phyloP scores from a whole-genome alignment of 2,113 vertebrate species.

The Baryphthengus martii region DNA sequence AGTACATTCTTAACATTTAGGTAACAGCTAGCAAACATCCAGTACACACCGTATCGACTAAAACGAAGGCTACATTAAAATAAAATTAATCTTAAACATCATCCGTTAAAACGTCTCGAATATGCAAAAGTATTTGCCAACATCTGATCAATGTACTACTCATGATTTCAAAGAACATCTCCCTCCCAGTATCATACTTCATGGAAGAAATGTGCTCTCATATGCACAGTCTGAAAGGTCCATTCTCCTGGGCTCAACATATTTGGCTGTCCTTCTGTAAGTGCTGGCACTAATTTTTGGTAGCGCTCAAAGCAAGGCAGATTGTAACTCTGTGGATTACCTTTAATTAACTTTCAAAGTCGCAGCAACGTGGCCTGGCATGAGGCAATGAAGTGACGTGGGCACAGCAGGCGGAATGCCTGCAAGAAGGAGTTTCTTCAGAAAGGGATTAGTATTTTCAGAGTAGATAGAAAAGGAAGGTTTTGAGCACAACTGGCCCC shows the following conservation, averaged over 20 bases:
- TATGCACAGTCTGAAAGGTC: background rate
- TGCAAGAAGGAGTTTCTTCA: background rate
- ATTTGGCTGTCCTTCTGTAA: background rate
- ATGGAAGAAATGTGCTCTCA: accelerated
- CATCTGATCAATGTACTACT: background rate
- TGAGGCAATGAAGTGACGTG: background rate
- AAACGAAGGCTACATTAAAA: background rate
- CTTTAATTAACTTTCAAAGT: background rate
- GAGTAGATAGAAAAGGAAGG: background rate
- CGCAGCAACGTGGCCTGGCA: background rate
- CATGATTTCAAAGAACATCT: background rate
- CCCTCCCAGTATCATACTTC: background rate
- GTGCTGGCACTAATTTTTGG: background rate
- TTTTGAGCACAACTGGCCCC: background rate
- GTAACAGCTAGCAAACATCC: background rate
- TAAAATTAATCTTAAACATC: background rate
- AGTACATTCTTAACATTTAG: background rate
- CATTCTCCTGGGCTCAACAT: background rate
- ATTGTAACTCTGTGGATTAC: background rate
- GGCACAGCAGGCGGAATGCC: background rate
- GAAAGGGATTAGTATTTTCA: background rate
- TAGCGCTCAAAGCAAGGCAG: background rate
- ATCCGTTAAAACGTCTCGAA: background rate
- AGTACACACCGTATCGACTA: background rate
- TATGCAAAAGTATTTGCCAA: background rate